phyloP scores from a whole-genome alignment of 2,888 invertebrate genomes.

The Ryuthela nishihirai region DNA sequence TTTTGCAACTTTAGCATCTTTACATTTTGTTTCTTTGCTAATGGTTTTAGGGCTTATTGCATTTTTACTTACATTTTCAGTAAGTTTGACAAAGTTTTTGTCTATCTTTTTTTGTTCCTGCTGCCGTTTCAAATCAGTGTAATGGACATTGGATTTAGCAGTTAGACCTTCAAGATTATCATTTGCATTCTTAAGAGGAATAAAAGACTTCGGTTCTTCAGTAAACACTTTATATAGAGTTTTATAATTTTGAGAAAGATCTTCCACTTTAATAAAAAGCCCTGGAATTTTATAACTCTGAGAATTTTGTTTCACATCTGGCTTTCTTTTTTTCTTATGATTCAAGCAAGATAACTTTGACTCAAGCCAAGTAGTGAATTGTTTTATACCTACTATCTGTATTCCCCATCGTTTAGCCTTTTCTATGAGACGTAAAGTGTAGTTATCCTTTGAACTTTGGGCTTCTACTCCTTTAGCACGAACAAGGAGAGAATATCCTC shows the following conservation, averaged over 20 bases:
- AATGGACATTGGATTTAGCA: slow-evolving; percentile 20
- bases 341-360: slow-evolving; percentile 1
- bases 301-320: slow-evolving; percentile 1
- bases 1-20: slow-evolving; percentile 3
- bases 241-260: slow-evolving; percentile 17
- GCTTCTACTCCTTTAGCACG: not conserved
- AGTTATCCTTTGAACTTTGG: too few species aligned
- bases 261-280: slow-evolving; percentile 28
- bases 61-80: too few species aligned
- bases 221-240: slow-evolving; percentile 29
- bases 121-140: slow-evolving; percentile 7
- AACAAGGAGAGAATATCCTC: slow-evolving; percentile 15
- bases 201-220: slow-evolving; percentile 14
- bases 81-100: too few species aligned
- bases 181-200: slow-evolving; percentile 25
- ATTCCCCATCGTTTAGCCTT: slow-evolving; percentile 23
- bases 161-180: slow-evolving; percentile 13
- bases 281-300: slow-evolving; percentile 15
- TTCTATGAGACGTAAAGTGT: slow-evolving; percentile 7
- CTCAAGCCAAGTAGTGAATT: slow-evolving; percentile 19
- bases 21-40: slow-evolving; percentile 4
- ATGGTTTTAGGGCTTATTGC: not conserved
- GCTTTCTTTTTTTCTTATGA: not conserved
- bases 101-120: slow-evolving; percentile 14
- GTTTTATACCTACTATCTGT: slow-evolving; percentile 12